Evolutionary conservation across 2,888 invertebrate species (phyloP).

Genomic region (Drosophila villosipedis): DNA sequence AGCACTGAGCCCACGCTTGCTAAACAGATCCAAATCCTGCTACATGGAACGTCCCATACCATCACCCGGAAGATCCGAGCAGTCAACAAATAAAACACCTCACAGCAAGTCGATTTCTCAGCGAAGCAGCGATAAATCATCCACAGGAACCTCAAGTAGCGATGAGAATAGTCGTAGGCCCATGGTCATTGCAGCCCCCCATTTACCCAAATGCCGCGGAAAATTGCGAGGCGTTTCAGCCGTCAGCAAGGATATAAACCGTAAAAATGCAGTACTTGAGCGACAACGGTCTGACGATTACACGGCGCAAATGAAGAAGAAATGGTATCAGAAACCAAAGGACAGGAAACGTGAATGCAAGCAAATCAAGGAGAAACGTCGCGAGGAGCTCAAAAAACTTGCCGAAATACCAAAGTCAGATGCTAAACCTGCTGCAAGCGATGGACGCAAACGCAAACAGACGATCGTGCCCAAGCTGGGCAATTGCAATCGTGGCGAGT

Average conservation of each 20-base stretch:
- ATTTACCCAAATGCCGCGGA: conserved; percentile 74
- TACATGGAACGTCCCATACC: conserved; percentile 20
- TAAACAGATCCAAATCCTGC: conserved; percentile 35
- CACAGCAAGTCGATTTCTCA: neutral
- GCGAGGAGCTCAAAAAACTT: conserved; percentile 77
- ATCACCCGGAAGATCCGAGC: neutral
- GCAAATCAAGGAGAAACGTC: conserved; percentile 72
- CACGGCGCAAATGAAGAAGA: conserved; percentile 62
- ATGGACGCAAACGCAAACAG: conserved; percentile 27
- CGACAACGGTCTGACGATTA: conserved; percentile 38
- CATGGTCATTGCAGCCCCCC: conserved; percentile 76
- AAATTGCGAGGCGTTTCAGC: conserved; percentile 77
- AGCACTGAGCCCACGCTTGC: neutral
- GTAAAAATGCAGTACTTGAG: conserved; percentile 28
- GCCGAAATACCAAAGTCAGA: conserved; percentile 54
- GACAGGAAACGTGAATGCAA: conserved; percentile 50
- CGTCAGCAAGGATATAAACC: conserved; percentile 2
- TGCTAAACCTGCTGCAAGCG: neutral
- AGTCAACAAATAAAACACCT: neutral
- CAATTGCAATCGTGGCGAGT: conserved; percentile 87
- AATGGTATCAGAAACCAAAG: conserved; percentile 80
- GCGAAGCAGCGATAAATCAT: neutral
- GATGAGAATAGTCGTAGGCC: conserved; percentile 44
- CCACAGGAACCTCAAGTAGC: neutral
- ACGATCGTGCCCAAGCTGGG: conserved; percentile 84